phyloP scores from a whole-genome alignment of 2,888 invertebrate genomes.

The Gastracanthus pulcherrimus region DNA sequence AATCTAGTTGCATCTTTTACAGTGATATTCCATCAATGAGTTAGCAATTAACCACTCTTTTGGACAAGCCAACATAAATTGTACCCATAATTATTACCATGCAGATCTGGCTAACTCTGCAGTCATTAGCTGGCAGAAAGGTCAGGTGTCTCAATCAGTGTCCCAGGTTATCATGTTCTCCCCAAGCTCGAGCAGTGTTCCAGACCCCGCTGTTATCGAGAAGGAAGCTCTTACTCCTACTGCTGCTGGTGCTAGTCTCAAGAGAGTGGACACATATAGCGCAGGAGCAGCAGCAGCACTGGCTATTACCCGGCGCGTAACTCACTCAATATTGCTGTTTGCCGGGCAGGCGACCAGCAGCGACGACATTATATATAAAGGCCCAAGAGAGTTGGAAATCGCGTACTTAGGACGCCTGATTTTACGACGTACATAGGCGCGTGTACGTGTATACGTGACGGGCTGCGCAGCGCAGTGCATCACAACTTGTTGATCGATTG shows the following conservation, averaged over 20 bases:
- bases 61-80: too few relatives aligned
- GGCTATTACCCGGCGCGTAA: constrained; percentile 34
- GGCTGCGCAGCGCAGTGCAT: neutral
- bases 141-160: too few relatives aligned
- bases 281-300: neutral
- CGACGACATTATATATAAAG: neutral
- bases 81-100: too few relatives aligned
- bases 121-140: too few relatives aligned
- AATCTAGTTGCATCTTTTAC: too few relatives aligned
- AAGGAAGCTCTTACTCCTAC: neutral
- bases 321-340: constrained; percentile 37
- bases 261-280: neutral
- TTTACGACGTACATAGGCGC: constrained; percentile 10
- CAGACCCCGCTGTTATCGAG: too few relatives aligned
- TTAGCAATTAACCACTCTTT: too few relatives aligned
- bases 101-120: too few relatives aligned
- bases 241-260: neutral
- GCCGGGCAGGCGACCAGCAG: too few relatives aligned
- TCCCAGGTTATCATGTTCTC: too few relatives aligned
- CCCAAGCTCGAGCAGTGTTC: too few relatives aligned
- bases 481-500: constrained; percentile 37
- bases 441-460: neutral
- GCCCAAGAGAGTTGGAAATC: neutral
- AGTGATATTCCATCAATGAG: too few relatives aligned
- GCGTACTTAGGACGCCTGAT: constrained; percentile 31